Conservation (phyloP, 1,140 invertebrate species). For the Saccostrea glomerata region DNA sequence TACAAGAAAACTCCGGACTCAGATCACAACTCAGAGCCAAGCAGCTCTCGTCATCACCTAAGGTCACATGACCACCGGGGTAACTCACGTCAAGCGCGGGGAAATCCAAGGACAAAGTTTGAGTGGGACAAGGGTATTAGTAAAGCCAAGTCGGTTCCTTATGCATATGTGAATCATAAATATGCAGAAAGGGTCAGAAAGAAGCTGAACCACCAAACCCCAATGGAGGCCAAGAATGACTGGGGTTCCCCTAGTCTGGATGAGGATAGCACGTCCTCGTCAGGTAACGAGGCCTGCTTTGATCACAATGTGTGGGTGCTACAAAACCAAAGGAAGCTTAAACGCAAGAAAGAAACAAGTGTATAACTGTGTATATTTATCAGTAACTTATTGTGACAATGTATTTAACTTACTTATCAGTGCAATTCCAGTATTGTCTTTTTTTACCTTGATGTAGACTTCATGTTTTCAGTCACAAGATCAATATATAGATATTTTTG, state of each 20-base stretch:
- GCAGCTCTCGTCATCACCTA: slow-evolving; percentile 61
- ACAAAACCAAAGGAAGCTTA: slow-evolving; percentile 64
- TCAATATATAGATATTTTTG: not conserved
- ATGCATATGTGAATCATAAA: slow-evolving; percentile 76
- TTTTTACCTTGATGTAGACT: not conserved
- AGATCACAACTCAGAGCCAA: slow-evolving; percentile 75
- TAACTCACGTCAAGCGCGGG: slow-evolving; percentile 63
- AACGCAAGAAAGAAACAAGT: slow-evolving; percentile 75
- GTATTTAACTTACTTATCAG: slow-evolving; percentile 16
- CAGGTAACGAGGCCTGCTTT: slow-evolving; percentile 64
- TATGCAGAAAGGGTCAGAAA: slow-evolving; percentile 72
- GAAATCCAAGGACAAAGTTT: slow-evolving; percentile 69
- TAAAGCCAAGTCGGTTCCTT: slow-evolving; percentile 67
- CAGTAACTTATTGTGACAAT: not conserved
- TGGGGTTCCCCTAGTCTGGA: slow-evolving; percentile 70
- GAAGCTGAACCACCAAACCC: slow-evolving; percentile 68
- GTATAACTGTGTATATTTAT: slow-evolving; percentile 53
- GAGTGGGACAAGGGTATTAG: slow-evolving; percentile 69
- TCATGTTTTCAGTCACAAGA: not conserved
- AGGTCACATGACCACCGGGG: slow-evolving; percentile 62
- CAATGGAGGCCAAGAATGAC: slow-evolving; percentile 66
- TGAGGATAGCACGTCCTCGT: slow-evolving; percentile 62
- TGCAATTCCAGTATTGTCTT: slow-evolving; percentile 24
- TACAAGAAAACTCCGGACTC: slow-evolving; percentile 68
- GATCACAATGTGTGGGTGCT: slow-evolving; percentile 74